Base-by-base conservation (phyloP, 1,140 invertebrate genomes). In the Zaprionus capensis region DNA sequence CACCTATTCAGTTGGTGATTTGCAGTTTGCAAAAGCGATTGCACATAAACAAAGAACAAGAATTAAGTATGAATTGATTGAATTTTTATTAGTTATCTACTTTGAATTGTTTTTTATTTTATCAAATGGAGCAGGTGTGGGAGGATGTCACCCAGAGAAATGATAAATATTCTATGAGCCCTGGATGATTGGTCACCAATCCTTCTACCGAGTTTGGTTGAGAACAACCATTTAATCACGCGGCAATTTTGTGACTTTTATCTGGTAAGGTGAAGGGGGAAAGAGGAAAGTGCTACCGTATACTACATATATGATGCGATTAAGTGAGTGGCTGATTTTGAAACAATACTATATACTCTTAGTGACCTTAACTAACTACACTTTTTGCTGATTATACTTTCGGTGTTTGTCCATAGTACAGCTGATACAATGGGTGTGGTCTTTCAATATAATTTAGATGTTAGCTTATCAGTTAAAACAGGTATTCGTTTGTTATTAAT, bases 11-110 rank as follows among this genome's bases (percentile, higher is more conserved):
- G 55, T 63, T 71, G 63, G 74, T 83, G 74, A 56, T 68, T 83
- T 80, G 77, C 63, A 73, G 64, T 82, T 82, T 76, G 65, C 66
- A 80, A 59, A 80, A 86, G 83, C 77, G 62, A 78, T 68, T 77
- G 76, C 83, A 82, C 69, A 82, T 65, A 87, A 87, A 83, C 77
- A 85, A 80, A 67, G 64, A 87, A 88, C 83, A 72, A 88, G 68
- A 84, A 78, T 88, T 78, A 88, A 77, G 62, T 78, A 73, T 58
- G 44, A 65, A 26, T 78, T 81, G 62, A 70, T 77, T 75, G 59
- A 20, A 28, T 17, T 62, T 56, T 36, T 20, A 70, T 75, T 71
- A 64, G 28, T 58, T 34, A 22, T 14, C 72, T 71, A 75, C 67
- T 70, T 58, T 36, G 26, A 56, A 72, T 76, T 70, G 31, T 26